Evolutionary conservation across 2,888 invertebrate genomes (phyloP), one percentile per base, ranked within the genome.

Genomic region (Escarpia spicata): DNA sequence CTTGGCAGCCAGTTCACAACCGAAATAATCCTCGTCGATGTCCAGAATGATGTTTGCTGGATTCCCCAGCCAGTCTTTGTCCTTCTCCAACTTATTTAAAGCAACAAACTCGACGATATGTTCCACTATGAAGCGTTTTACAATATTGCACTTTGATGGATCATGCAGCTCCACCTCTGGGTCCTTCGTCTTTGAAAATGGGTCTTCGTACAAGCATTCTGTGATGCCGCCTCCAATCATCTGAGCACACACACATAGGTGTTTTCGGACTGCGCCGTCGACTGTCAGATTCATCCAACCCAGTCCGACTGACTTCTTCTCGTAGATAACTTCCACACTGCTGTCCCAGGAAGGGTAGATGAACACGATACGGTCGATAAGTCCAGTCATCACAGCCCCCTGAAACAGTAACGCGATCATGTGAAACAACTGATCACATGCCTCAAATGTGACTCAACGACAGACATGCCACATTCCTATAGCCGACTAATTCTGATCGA

Each of bases 271-370:
- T 26, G 75, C 75, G 26, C 75, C 75, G 26, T 75, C 75, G 2
- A 75, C 26, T 6, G 75, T 75, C 75, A 75, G 75, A 75, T 75
- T 19, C 75, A 75, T 75, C 75, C 75, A 75, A 26, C 75, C 75
- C 2, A 75, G n/a, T 19, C 75, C 75, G 6, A 75, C 75, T 75
- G 75, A 26, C 75, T 75, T 75, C 75, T 75, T 75, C 26, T 75
- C 75, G n/a, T 75, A 75, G 26, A 43, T 15, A 31, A 45, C 26
- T 4, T 31, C 52, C 44, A 90, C 37, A 31, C 52, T 45, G 58
- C 44, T 90, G 43, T 93, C 92, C 93, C 93, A 93, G 6, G 93
- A 93, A 4, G 93, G 93, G 45, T 90, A 93, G 89, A 93, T 92
- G 93, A 93, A 93, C 43, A 93, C 43, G 45, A 93, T 37, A 31